Conservation (phyloP, 2,888 invertebrate genomes). For the Smittia sp. region DNA sequence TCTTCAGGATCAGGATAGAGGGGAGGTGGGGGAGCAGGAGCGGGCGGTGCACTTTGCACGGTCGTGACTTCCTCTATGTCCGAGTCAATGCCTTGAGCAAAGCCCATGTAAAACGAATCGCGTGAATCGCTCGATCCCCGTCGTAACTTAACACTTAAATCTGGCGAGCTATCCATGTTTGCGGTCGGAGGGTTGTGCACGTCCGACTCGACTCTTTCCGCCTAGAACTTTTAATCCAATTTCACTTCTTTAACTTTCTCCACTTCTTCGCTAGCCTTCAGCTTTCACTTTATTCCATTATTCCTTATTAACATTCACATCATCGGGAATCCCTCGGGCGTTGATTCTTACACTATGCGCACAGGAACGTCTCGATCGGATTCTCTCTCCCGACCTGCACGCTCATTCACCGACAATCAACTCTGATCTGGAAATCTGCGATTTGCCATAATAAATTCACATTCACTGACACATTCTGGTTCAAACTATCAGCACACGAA, state of each 20-base stretch:
- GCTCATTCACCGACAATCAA: too few relatives aligned
- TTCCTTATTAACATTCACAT: too few relatives aligned
- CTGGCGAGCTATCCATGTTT: constrained; percentile 73
- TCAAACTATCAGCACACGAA: not conserved
- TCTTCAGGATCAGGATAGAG: not conserved
- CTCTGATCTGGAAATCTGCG: too few relatives aligned
- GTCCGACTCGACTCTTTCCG: not conserved
- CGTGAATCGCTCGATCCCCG: constrained; percentile 83
- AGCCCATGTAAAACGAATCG: constrained; percentile 88
- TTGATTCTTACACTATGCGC: too few relatives aligned
- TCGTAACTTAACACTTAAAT: constrained; percentile 78
- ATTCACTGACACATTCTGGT: constrained; percentile 4
- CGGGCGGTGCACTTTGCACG: not conserved
- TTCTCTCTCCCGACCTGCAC: too few relatives aligned
- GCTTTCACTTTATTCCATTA: not conserved
- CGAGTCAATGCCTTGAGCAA: constrained; percentile 85
- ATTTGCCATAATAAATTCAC: not conserved
- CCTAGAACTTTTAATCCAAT: not conserved
- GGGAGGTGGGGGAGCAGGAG: not conserved
- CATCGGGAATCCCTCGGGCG: too few relatives aligned
- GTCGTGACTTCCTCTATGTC: constrained; percentile 75
- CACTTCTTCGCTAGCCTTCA: not conserved
- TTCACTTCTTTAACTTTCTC: not conserved
- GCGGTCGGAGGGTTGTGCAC: not conserved
- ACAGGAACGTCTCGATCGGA: too few relatives aligned